phyloP scores from a whole-genome alignment of 2,113 vertebrate species.

The Sinocyclocheilus maitianheensis region DNA sequence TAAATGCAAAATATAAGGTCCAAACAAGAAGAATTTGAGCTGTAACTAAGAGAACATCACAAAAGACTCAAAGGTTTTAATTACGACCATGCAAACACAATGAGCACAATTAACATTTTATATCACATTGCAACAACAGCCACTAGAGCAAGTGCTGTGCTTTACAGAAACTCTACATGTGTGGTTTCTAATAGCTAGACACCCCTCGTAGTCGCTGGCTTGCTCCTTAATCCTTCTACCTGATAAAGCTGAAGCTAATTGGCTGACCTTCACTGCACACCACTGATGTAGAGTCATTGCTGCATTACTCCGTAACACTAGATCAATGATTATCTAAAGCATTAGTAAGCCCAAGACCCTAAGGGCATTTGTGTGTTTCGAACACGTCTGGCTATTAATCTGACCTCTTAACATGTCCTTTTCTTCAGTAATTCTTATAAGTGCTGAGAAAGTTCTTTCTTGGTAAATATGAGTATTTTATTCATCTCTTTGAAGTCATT shows the following conservation, averaged over 20 bases:
- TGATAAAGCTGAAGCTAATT: constrained; percentile 1
- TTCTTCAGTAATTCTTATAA: not conserved
- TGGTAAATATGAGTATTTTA: not conserved
- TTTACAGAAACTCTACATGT: not conserved
- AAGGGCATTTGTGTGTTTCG: not conserved
- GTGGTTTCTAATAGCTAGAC: not conserved
- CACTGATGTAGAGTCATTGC: constrained; percentile 1
- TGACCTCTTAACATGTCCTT: not conserved
- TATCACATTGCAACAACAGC: not conserved
- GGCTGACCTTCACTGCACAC: constrained; percentile 33
- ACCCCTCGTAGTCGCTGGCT: not conserved
- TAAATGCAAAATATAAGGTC: not conserved
- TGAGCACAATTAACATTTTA: not conserved
- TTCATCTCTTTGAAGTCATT: not conserved
- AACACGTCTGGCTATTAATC: not conserved
- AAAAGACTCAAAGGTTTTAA: not conserved
- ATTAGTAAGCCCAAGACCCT: not conserved
- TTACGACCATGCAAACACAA: not conserved
- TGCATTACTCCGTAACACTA: not conserved
- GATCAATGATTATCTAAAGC: constrained; percentile 28
- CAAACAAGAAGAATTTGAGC: not conserved
- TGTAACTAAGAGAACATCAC: not conserved
- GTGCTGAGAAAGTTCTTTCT: not conserved
- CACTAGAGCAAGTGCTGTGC: not conserved
- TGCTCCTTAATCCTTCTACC: not conserved